Conservation (phyloP, 2,797 vertebrate genomes). For the Eulemur albifrons region DNA sequence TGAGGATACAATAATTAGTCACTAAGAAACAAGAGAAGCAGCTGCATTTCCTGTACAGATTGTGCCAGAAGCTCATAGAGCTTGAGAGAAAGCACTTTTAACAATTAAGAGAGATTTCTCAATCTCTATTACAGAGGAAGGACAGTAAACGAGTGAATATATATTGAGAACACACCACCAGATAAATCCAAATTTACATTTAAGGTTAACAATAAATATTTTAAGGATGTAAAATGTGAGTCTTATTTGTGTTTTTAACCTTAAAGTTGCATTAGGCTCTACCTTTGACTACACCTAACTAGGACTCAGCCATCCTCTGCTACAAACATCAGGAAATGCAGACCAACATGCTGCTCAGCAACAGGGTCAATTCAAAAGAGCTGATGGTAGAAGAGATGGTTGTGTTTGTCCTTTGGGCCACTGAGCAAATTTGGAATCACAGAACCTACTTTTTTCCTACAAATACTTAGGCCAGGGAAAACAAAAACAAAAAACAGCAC, state of each 20-base stretch:
- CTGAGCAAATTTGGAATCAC: neutral
- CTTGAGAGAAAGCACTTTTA: neutral
- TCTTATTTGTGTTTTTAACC: neutral
- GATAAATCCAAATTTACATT: neutral
- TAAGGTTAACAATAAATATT: conserved; percentile 8
- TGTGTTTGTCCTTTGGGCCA: neutral
- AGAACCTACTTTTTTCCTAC: neutral
- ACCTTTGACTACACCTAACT: neutral
- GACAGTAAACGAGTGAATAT: neutral
- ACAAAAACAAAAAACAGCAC: neutral
- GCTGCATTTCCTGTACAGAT: neutral
- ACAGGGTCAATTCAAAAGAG: neutral
- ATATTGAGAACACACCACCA: neutral
- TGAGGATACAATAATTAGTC: neutral
- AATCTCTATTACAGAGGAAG: neutral
- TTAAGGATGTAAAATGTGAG: neutral
- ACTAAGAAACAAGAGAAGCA: neutral
- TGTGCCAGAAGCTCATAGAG: neutral
- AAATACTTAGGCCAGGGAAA: neutral
- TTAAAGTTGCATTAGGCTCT: neutral
- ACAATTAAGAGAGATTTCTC: neutral
- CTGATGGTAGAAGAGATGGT: neutral
- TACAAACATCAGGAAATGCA: neutral
- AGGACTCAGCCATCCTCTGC: neutral
- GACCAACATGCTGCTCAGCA: neutral